These are phyloP conservation scores for Enteromius thamalakanensis DNA, from an alignment of 2,797 vertebrate genomes.

Conservation along the genomic window DNA sequence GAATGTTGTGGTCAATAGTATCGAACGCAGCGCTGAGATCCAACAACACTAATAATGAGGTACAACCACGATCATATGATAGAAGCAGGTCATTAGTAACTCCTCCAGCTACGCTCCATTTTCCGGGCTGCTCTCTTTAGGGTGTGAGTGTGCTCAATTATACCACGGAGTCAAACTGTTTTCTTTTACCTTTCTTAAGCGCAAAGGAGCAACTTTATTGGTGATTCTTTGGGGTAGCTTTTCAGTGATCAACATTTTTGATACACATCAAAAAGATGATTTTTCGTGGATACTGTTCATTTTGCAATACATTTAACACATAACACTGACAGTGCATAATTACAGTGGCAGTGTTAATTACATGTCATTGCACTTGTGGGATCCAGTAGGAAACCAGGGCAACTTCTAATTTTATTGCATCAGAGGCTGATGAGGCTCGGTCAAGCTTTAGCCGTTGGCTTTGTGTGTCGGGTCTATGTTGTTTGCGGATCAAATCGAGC, in stretches of 20 bases:
- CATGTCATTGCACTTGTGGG: neutral
- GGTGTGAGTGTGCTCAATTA: no score
- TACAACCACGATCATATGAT: no score
- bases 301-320: neutral
- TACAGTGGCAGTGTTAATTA: slow-evolving; percentile 19
- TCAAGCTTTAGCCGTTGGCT: slow-evolving; percentile 11
- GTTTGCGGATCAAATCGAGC: slow-evolving; percentile 36
- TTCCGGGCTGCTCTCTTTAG: no score
- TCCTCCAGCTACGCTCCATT: no score
- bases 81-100: no score
- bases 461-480: neutral
- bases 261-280: neutral
- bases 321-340: slow-evolving; percentile 29
- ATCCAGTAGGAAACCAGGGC: slow-evolving; percentile 28
- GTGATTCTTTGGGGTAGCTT: no score
- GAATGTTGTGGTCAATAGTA: no score
- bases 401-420: slow-evolving; percentile 25
- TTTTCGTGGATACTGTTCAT: neutral
- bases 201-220: no score
- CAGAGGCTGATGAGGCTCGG: neutral
- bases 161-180: no score
- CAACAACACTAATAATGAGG: no score
- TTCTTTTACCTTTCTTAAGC: no score
- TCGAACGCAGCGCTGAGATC: no score
- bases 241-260: neutral